Evolutionary conservation across 2,113 vertebrate genomes (phyloP).

Genomic region (Stomatorhinus ivindoensis): DNA sequence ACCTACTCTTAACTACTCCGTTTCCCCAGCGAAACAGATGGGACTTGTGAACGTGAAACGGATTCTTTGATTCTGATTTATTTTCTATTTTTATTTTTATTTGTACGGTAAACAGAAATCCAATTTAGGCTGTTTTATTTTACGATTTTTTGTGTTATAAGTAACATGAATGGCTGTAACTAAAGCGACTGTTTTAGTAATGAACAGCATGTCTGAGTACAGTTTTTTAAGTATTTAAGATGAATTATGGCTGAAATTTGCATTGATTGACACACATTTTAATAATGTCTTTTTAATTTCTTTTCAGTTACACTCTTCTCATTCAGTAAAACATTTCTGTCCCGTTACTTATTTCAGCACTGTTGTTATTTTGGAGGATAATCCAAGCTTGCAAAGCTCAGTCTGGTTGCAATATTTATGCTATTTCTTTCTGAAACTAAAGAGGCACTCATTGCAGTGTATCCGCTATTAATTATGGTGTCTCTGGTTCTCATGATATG

Average conservation of each 20-base stretch:
- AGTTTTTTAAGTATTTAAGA: neutral
- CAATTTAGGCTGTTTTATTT: neutral
- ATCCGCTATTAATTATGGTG: neutral
- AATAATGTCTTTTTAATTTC: neutral
- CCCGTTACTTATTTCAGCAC: neutral
- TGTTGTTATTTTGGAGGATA: neutral
- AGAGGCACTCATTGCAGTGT: neutral
- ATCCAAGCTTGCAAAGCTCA: neutral
- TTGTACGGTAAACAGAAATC: neutral
- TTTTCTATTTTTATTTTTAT: neutral
- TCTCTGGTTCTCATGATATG: neutral
- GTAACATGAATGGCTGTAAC: neutral
- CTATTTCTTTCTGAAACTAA: neutral
- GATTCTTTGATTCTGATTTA: conserved; percentile 6
- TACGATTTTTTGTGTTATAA: neutral
- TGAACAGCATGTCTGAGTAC: neutral
- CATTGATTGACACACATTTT: neutral
- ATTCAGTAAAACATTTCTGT: neutral
- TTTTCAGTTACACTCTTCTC: neutral
- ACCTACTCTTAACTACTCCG: conserved; percentile 8
- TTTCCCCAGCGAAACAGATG: neutral
- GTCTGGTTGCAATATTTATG: neutral
- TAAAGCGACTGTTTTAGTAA: neutral
- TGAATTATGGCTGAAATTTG: neutral
- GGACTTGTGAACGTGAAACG: neutral